Percentiles rank a stretch among this genome's conserved stretches.
These are phyloP conservation scores for Watsonalla binaria DNA, from an alignment of 2,888 invertebrate genomes.

Conservation along the genomic window DNA sequence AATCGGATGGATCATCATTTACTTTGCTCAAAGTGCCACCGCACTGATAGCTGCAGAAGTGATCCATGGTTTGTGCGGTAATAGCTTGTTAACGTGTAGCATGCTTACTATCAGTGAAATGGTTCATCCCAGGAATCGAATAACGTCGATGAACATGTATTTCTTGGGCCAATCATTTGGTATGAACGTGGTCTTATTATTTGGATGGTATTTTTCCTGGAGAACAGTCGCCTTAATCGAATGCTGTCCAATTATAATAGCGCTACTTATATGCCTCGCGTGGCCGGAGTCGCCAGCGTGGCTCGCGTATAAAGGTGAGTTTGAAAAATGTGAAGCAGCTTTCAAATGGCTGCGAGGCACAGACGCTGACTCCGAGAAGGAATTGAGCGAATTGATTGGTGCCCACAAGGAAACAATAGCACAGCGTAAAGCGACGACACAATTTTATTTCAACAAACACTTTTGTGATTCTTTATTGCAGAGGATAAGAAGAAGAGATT, in stretches of 20 bases:
- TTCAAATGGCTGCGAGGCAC: not conserved
- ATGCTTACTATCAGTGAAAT: not conserved
- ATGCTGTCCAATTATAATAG: not conserved
- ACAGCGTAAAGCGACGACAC: not conserved
- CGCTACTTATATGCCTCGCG: not conserved
- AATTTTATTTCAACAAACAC: not conserved
- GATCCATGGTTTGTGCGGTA: conserved; percentile 21
- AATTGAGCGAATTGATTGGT: not conserved
- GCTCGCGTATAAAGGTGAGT: conserved; percentile 1
- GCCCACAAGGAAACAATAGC: not conserved
- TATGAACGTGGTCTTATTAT: not conserved
- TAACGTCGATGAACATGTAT: not conserved
- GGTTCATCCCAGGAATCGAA: not conserved
- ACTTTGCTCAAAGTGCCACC: conserved; percentile 6
- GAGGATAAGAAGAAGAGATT: conserved; percentile 9
- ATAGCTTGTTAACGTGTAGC: conserved; percentile 10
- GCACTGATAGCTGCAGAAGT: conserved; percentile 20
- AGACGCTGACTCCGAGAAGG: not conserved
- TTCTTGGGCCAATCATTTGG: not conserved
- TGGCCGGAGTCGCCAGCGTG: conserved; percentile 1
- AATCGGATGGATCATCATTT: conserved; percentile 19
- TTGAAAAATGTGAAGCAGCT: not conserved
- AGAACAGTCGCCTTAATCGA: not conserved
- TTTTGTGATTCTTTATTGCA: not conserved
- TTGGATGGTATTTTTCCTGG: not conserved